Conservation (phyloP, 2,797 vertebrate species). For the Tragopan temminckii region DNA sequence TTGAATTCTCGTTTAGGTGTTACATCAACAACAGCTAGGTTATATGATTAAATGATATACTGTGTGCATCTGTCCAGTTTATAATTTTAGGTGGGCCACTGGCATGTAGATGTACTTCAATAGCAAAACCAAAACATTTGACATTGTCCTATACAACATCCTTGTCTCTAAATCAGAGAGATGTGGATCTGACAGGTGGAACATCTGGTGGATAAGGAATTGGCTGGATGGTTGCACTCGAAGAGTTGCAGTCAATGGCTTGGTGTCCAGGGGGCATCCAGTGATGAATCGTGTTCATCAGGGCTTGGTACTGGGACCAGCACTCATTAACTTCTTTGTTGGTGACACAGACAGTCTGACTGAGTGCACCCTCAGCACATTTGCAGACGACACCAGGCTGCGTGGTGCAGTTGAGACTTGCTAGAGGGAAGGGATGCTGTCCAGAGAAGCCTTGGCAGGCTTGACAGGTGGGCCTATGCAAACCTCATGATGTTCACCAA, state of each 20-base stretch:
- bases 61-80: not conserved
- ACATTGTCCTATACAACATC: not conserved
- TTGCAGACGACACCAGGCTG: not conserved
- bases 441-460: not conserved
- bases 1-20: conserved; percentile 69
- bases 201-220: not conserved
- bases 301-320: not conserved
- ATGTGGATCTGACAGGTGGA: not conserved
- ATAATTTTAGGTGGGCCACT: not conserved
- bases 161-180: not conserved
- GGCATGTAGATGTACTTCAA: not conserved
- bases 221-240: not conserved
- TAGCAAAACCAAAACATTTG: not conserved
- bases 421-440: not conserved
- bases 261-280: not conserved
- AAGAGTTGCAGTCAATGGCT: not conserved
- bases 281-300: not conserved
- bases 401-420: not conserved
- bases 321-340: not conserved
- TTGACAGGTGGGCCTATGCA: not conserved
- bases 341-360: not conserved
- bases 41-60: not conserved
- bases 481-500: not conserved
- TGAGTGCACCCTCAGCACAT: not conserved
- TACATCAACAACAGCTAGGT: conserved; percentile 43